Evolutionary conservation across 2,888 invertebrate genomes (phyloP), one percentile per base, ranked within the genome.

Genomic region (Nymphalis c-album): DNA sequence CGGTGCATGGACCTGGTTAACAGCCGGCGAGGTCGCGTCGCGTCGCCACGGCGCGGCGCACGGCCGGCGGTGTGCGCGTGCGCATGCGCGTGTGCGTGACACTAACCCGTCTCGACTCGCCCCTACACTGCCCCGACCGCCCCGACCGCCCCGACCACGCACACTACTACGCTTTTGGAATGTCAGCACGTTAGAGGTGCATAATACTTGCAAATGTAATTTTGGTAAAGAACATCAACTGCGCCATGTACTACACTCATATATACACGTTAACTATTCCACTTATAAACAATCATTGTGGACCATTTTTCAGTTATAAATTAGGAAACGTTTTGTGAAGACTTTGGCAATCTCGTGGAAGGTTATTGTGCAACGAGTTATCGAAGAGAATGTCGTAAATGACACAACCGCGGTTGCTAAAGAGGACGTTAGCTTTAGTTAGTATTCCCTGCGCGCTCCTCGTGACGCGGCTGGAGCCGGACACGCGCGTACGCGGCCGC

Each of bases 151-250:
- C 48, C 60, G 31, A 4, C 35, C 50, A 40, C 48, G 58, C 58
- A 22, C 50, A 48, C 40, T 18, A 18, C 16, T 26, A 22, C 22
- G 35, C 22, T n/a, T 17, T n/a, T 22, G 53, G 67, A 67, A 67
- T 67, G 67, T 67, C 51, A 63, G 58, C 51, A 31, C 59, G 31
- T 17, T 22, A 40, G 47, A 61, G 48, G 40, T 26, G 7, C 47
- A 40, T 45, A 55, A 62, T 20, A 22, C 45, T 40, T 53, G 58
- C 59, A 67, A 67, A 67, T 67, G 67, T 63, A 59, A 67, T 45
- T 17, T 57, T 40, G 16, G 58, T 26, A 13, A 61, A 63, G 13
- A 50, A 16, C 50, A 58, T 58, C 20, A 31, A 63, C 16, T 26
- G 17, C 47, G 31, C 2, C 10, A 16, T 22, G 1, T 47, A 20